A percentile compares a stretch with the other conserved stretches of the same genome.
Evolutionary conservation across 2,113 vertebrate species (phyloP).

Genomic region (Vimba vimba): DNA sequence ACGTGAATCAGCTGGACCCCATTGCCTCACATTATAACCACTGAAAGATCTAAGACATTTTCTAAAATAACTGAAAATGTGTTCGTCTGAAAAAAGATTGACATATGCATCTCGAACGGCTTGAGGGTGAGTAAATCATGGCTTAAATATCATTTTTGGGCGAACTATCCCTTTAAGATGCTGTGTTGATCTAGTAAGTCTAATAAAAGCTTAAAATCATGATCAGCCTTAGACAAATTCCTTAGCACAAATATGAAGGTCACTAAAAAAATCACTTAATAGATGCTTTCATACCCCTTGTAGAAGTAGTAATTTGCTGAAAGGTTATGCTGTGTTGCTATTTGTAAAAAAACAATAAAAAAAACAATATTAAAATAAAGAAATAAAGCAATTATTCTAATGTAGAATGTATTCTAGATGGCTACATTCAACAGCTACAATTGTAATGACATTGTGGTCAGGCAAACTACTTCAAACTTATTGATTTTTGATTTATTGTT

Average conservation of each 20-base stretch:
- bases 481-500: neutral
- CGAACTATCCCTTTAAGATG: too few relatives aligned
- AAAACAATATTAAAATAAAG: neutral
- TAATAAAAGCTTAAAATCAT: slow-evolving; percentile 2
- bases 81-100: too few relatives aligned
- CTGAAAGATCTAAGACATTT: too few relatives aligned
- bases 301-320: neutral
- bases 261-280: neutral
- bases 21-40: too few relatives aligned
- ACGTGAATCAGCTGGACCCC: too few relatives aligned
- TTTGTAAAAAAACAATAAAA: too few relatives aligned
- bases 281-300: neutral
- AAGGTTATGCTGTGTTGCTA: neutral
- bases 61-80: too few relatives aligned
- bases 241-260: neutral
- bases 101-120: too few relatives aligned
- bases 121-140: too few relatives aligned
- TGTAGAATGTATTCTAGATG: neutral
- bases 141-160: too few relatives aligned
- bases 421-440: neutral
- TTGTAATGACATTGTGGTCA: neutral
- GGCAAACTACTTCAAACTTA: neutral
- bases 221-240: neutral
- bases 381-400: neutral
- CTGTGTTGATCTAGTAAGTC: neutral